Percentiles rank a stretch among this genome's conserved stretches.
Conservation (phyloP, 2,113 vertebrate species). For the Pelvicachromis taeniatus region DNA sequence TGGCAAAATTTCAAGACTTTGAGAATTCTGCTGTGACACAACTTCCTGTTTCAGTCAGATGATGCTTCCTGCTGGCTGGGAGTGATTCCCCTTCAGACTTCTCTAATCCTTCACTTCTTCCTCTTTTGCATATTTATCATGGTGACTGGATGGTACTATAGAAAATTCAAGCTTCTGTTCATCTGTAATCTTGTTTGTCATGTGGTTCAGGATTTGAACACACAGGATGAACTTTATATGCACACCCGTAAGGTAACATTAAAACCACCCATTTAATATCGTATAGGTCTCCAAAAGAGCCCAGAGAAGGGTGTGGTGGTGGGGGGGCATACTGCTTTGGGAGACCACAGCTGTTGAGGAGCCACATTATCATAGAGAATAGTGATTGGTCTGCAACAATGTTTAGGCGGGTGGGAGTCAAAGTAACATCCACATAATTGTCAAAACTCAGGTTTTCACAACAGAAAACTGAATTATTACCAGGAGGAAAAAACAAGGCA, state of each 20-base stretch:
- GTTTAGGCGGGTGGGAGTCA: not conserved
- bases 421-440: not conserved
- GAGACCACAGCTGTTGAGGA: not conserved
- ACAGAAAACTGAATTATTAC: not conserved
- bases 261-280: not conserved
- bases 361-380: not conserved
- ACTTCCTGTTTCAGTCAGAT: slow-evolving; percentile 5
- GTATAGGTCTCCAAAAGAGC: not conserved
- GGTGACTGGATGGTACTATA: not conserved
- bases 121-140: not conserved
- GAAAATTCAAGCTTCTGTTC: not conserved
- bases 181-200: not conserved
- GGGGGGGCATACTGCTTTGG: not conserved
- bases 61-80: not conserved
- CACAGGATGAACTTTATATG: not conserved
- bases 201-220: not conserved
- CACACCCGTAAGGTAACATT: not conserved
- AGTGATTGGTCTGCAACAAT: not conserved
- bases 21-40: not conserved
- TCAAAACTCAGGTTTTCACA: not conserved
- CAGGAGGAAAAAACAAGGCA: not conserved
- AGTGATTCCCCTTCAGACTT: slow-evolving; percentile 10
- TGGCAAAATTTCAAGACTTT: not conserved
- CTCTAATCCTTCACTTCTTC: slow-evolving; percentile 8
- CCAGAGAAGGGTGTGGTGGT: not conserved